Percentiles rank a stretch among this genome's conserved stretches.
These are phyloP conservation scores for Numida meleagris DNA, from an alignment of 2,113 vertebrate species.

Conservation along the genomic window DNA sequence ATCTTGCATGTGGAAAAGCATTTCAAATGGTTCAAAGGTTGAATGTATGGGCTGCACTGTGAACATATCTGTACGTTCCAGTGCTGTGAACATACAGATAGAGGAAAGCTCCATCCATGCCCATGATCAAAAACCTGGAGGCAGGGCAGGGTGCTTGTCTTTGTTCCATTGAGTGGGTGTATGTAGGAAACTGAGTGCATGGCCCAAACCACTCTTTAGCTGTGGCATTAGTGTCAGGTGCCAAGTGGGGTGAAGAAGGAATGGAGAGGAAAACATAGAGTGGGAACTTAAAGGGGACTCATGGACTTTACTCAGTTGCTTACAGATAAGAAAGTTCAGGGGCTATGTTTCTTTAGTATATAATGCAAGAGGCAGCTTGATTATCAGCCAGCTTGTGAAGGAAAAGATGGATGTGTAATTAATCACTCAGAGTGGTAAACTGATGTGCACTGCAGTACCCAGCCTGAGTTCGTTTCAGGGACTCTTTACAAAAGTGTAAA, in stretches of 20 bases:
- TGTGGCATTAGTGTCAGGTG: not conserved
- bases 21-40: not conserved
- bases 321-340: not conserved
- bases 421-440: not conserved
- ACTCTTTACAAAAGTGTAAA: no score
- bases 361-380: not conserved
- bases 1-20: no score
- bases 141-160: not conserved
- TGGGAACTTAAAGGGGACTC: not conserved
- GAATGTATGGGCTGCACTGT: fast-evolving
- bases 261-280: not conserved
- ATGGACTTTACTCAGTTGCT: not conserved
- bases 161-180: fast-evolving
- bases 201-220: not conserved
- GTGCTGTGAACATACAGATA: no score
- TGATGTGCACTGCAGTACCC: not conserved
- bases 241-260: not conserved
- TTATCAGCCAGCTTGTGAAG: not conserved
- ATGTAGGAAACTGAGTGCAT: not conserved
- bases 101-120: fast-evolving
- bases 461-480: not conserved
- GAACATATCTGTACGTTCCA: not conserved
- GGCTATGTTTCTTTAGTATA: not conserved
- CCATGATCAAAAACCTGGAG: not conserved
- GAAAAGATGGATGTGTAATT: not conserved